Percentiles rank a stretch among this genome's conserved stretches.
Evolutionary conservation across 2,113 vertebrate species (phyloP).

Genomic region (Nyctibius bracteatus): DNA sequence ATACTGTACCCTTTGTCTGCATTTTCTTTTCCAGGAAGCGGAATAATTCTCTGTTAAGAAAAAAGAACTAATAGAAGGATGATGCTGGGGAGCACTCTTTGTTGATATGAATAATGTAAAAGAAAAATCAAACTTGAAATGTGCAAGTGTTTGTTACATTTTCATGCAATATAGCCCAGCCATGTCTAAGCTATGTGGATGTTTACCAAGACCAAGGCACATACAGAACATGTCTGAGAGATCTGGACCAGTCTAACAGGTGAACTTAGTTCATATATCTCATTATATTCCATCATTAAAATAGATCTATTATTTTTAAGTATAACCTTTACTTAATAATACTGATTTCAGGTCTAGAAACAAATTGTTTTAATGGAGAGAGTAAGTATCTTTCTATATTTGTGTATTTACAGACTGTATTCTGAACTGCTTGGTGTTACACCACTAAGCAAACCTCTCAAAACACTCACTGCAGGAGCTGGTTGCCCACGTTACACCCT

Average conservation of each 20-base stretch:
- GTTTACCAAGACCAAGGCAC: neutral
- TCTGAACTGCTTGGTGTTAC: neutral
- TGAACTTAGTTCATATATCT: neutral
- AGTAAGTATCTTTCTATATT: neutral
- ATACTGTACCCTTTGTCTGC: neutral
- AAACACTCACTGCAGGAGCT: neutral
- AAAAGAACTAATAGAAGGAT: neutral
- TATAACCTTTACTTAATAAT: neutral
- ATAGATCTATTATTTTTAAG: neutral
- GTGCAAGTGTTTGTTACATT: neutral
- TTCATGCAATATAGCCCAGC: neutral
- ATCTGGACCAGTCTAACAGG: neutral
- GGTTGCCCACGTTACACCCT: neutral
- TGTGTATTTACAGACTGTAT: neutral
- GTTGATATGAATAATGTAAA: neutral
- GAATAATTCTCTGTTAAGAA: neutral
- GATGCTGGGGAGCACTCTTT: neutral
- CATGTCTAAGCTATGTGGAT: rapidly evolving
- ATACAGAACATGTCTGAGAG: rapidly evolving
- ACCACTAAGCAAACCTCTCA: neutral
- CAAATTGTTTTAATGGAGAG: neutral
- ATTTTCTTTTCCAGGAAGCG: neutral
- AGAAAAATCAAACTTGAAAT: neutral
- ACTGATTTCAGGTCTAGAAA: neutral
- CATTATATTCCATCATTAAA: neutral